Evolutionary conservation across 2,888 invertebrate genomes (phyloP).

Genomic region (Lasioglossum villosulum): DNA sequence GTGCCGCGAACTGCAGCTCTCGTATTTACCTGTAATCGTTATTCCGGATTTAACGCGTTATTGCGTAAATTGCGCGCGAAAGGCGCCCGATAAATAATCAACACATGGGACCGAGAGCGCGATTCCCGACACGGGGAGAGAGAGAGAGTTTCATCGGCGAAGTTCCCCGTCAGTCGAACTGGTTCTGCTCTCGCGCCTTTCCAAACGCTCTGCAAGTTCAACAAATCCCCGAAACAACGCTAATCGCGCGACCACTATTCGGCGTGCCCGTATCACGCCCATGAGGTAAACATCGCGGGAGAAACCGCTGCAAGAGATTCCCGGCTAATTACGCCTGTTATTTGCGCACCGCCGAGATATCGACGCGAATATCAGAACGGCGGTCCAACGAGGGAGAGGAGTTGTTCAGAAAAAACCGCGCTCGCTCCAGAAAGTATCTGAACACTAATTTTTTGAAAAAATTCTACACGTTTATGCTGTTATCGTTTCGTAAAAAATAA

Average conservation of each 20-base stretch:
- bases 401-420: background rate
- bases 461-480: background rate
- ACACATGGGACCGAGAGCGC: slow-evolving; percentile 40
- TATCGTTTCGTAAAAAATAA: background rate
- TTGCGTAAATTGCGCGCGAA: slow-evolving; percentile 34
- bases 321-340: slow-evolving; percentile 29
- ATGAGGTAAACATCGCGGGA: slow-evolving; percentile 9
- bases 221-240: background rate
- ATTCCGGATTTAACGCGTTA: slow-evolving; percentile 37
- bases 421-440: background rate
- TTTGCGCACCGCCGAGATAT: background rate
- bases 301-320: slow-evolving; percentile 20
- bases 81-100: slow-evolving; percentile 52
- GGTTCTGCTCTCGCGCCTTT: background rate
- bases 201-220: background rate
- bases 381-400: background rate
- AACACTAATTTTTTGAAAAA: background rate
- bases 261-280: slow-evolving; percentile 13
- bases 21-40: slow-evolving; percentile 34
- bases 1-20: slow-evolving; percentile 46
- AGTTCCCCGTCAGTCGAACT: background rate
- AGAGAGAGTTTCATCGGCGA: background rate
- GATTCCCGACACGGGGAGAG: slow-evolving; percentile 9
- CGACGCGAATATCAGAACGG: background rate
- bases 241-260: slow-evolving; percentile 27